Evolutionary conservation across 1,140 invertebrate species (phyloP).

Genomic region (Zaprionus gabonicus): DNA sequence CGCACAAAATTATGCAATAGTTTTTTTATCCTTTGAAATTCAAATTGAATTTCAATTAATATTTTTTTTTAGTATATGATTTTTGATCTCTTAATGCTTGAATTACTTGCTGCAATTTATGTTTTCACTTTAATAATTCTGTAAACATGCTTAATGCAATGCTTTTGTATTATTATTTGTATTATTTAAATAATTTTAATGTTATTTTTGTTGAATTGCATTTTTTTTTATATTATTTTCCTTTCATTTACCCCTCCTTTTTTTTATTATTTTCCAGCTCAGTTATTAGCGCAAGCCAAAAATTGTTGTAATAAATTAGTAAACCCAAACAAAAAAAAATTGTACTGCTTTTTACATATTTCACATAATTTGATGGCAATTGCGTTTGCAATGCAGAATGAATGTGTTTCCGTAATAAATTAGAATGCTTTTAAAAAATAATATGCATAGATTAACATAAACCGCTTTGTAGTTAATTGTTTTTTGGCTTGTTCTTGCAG

Average conservation of each 20-base stretch:
- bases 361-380: constrained; percentile 9
- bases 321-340: constrained; percentile 37
- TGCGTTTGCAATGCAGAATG: constrained; percentile 23
- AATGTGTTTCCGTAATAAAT: constrained; percentile 22
- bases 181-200: constrained; percentile 32
- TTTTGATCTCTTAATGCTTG: constrained; percentile 79
- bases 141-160: constrained; percentile 66
- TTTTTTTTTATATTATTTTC: constrained; percentile 52
- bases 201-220: constrained; percentile 54
- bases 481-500: constrained; percentile 12
- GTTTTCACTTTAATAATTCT: constrained; percentile 69
- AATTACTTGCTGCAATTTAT: constrained; percentile 72
- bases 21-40: constrained; percentile 58
- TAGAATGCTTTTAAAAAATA: constrained; percentile 40
- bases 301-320: constrained; percentile 77
- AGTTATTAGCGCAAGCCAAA: constrained; percentile 70
- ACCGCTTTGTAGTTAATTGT: constrained; percentile 54
- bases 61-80: constrained; percentile 49
- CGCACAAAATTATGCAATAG: constrained; percentile 79
- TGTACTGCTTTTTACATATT: constrained; percentile 62
- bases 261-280: constrained; percentile 72
- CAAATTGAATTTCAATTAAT: constrained; percentile 60
- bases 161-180: constrained; percentile 50
- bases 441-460: constrained; percentile 34
- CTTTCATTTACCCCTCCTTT: constrained; percentile 44